Evolutionary conservation across 2,797 vertebrate species (phyloP), one percentile per base, ranked within the genome.

Genomic region (Cheirogaleus major): DNA sequence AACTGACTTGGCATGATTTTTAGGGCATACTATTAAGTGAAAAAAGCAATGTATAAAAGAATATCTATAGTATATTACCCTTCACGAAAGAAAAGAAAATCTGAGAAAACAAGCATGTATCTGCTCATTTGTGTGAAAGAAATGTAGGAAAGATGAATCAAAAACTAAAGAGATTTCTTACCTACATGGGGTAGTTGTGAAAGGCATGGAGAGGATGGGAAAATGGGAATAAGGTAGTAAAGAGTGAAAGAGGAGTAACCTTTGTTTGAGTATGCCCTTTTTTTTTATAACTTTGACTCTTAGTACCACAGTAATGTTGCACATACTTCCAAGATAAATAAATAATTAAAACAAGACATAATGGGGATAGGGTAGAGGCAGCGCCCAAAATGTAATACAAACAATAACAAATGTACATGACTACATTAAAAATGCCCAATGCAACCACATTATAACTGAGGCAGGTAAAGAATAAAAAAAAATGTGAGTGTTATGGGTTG

Each of bases 1-100:
- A 73, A 87, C 20, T 63, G 52, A 32, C 43, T 11, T 88, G 41
- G 48, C 22, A 82, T 92, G 59, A 57, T 87, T 87, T 94, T 55
- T 63, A 48, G 15, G 41, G 81, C 38, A 50, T 61, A 57, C 20
- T 57, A 32, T 80, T 92, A 82, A n/a, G 48, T 87, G 43, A 69
- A 92, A 5, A 81, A 75, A 78, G 41, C 7, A 75, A 59, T 20
- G 20, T 79, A 86, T 32, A 45, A 86, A 91, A 73, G 12, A 50
- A 11, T 85, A 85, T 79, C 11, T 43, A 38, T n/a, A 70, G n/a
- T 63, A 15, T 55, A 55, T 95, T 91, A 17, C 4, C 14, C 3
- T 92, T 87, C 52, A 48, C 27, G 52, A 82, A 87, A 87, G 70
- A 61, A 79, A 85, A 90, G 32, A 89, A 75, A 67, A 82, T 92